Conservation (phyloP, 2,888 invertebrate species). For the Argyra leucocephala region DNA sequence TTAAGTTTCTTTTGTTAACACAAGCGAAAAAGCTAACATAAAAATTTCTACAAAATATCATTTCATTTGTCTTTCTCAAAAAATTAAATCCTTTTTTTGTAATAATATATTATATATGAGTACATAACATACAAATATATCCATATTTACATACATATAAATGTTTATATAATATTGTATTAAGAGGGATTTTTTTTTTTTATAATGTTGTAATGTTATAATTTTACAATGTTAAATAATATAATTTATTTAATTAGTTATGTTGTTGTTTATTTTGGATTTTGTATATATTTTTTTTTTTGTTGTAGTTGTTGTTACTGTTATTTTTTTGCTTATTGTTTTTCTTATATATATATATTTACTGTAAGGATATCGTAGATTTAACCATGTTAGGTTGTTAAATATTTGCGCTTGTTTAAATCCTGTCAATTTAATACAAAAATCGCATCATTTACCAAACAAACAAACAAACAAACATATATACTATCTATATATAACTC, state of each 20-base stretch:
- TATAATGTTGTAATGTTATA: no score
- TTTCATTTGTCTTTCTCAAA: not conserved
- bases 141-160: no score
- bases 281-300: not conserved
- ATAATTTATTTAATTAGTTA: not conserved
- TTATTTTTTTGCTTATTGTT: not conserved
- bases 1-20: conserved; percentile 6
- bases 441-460: conserved; percentile 14
- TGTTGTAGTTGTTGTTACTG: not conserved
- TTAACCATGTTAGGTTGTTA: conserved; percentile 5
- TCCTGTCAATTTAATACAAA: conserved; percentile 17
- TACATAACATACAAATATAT: no score
- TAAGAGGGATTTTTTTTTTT: no score
- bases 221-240: not conserved
- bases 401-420: conserved; percentile 13
- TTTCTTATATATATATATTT: not conserved
- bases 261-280: not conserved
- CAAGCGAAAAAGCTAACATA: not conserved
- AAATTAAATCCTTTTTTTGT: no score
- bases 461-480: not conserved
- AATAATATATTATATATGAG: no score
- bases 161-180: no score
- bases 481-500: no score
- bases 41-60: no score
- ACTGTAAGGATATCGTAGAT: not conserved